A percentile compares a stretch with the other conserved stretches of the same genome.
Evolutionary conservation across 2,113 vertebrate genomes (phyloP).

Genomic region (Heptranchias perlo): DNA sequence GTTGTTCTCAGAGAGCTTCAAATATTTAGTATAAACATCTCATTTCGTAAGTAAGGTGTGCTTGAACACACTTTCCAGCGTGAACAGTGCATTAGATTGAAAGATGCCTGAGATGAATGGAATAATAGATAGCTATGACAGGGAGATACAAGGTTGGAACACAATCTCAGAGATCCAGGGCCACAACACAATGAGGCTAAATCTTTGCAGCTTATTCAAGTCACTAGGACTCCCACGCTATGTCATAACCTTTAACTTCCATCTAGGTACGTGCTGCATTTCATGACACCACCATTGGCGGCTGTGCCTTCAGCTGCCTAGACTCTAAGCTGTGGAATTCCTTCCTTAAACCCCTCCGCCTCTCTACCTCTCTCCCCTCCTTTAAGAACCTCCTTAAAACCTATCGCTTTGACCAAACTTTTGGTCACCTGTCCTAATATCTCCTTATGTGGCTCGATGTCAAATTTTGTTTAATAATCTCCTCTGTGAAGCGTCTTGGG

Average conservation of each 20-base stretch:
- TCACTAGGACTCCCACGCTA: background rate
- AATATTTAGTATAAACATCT: constrained; percentile 8
- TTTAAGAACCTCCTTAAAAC: too few species aligned
- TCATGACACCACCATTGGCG: background rate
- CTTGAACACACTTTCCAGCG: background rate
- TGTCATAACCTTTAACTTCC: too few species aligned
- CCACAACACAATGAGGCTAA: background rate
- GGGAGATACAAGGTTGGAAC: background rate
- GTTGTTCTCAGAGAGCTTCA: background rate
- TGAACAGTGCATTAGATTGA: background rate
- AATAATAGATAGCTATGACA: background rate
- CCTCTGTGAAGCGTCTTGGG: too few species aligned
- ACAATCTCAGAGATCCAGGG: background rate
- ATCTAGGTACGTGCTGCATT: too few species aligned
- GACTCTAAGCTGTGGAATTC: background rate
- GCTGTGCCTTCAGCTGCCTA: too few species aligned
- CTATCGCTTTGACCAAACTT: too few species aligned
- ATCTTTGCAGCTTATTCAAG: background rate
- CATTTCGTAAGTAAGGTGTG: background rate
- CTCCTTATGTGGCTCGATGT: too few species aligned
- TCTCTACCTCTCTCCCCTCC: background rate
- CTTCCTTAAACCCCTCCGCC: background rate
- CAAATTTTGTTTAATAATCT: too few species aligned
- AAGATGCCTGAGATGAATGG: background rate
- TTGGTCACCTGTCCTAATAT: too few species aligned